Evolutionary conservation across 2,888 invertebrate genomes (phyloP).

Genomic region (Xestia xanthographa): DNA sequence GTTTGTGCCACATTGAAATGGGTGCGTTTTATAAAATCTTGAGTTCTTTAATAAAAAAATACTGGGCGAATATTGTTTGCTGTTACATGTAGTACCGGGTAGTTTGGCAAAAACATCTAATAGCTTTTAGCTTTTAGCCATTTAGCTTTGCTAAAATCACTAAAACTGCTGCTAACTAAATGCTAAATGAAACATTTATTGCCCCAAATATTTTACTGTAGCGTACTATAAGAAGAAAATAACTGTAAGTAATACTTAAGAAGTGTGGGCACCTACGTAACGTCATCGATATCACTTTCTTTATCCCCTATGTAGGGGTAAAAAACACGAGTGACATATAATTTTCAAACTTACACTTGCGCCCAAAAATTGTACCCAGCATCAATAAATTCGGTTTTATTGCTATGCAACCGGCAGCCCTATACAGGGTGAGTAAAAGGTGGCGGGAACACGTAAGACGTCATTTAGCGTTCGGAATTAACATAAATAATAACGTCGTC

Average conservation of each 20-base stretch:
- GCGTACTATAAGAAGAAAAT: not conserved
- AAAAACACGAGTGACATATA: conserved; percentile 49
- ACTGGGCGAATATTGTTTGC: not conserved
- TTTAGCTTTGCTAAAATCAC: not conserved
- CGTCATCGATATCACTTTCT: conserved; percentile 1
- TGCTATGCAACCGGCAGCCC: conserved; percentile 69
- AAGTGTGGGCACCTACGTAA: not conserved
- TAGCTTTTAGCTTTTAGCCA: too few relatives aligned
- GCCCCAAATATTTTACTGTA: not conserved
- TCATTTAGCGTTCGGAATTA: conserved; percentile 88
- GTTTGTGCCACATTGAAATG: not conserved
- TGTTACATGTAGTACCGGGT: not conserved
- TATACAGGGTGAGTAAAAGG: conserved; percentile 75
- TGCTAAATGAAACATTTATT: not conserved
- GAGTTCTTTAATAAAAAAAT: not conserved
- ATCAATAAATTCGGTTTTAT: conserved; percentile 67
- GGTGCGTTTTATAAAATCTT: not conserved
- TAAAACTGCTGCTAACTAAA: not conserved
- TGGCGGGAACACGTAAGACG: conserved; percentile 86
- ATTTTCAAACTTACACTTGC: conserved; percentile 61
- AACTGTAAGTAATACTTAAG: not conserved
- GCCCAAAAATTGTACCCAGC: conserved; percentile 51
- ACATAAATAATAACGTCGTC: conserved; percentile 91
- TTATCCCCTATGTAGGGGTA: conserved; percentile 16
- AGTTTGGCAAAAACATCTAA: not conserved